A percentile compares a stretch with the other conserved stretches of the same genome.
phyloP scores from a whole-genome alignment of 1,140 invertebrate genomes.

The Belonocnema kinseyi region DNA sequence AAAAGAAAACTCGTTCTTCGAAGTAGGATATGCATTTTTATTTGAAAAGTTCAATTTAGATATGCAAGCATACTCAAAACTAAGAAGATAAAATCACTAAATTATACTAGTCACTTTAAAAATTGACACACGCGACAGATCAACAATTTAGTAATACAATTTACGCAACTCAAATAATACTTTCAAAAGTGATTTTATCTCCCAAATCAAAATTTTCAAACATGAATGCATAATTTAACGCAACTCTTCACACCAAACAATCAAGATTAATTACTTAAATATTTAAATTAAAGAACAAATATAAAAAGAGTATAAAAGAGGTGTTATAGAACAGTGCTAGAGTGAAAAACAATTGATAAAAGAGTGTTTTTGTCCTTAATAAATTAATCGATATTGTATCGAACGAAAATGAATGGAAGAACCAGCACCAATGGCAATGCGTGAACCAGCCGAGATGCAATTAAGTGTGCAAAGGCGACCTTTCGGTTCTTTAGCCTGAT shows the following conservation, averaged over 20 bases:
- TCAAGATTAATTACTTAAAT: neutral
- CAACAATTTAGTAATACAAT: no score
- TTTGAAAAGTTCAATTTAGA: conserved; percentile 15
- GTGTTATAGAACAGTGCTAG: conserved; percentile 22
- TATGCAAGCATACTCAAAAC: neutral
- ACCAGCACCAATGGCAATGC: conserved; percentile 71
- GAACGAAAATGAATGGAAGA: conserved; percentile 51
- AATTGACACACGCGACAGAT: no score
- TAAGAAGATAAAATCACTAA: neutral
- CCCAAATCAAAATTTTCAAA: conserved; percentile 5
- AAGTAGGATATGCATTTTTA: no score
- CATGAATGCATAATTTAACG: neutral
- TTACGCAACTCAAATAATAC: neutral
- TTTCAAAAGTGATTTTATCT: conserved; percentile 5
- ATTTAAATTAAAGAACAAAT: conserved; percentile 25
- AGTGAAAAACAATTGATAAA: neutral
- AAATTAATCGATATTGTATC: conserved; percentile 8
- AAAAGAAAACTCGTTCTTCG: no score
- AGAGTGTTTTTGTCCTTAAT: conserved; percentile 6
- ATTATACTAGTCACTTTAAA: neutral
- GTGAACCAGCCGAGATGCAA: conserved; percentile 66
- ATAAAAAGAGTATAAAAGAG: conserved; percentile 33
- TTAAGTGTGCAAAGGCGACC: conserved; percentile 74
- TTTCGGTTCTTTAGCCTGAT: conserved; percentile 79
- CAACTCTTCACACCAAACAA: conserved; percentile 4